Percentiles rank a stretch among this genome's conserved stretches.
These are phyloP conservation scores for Oryzias sinensis DNA, from an alignment of 2,797 vertebrate genomes.

Conservation along the genomic window DNA sequence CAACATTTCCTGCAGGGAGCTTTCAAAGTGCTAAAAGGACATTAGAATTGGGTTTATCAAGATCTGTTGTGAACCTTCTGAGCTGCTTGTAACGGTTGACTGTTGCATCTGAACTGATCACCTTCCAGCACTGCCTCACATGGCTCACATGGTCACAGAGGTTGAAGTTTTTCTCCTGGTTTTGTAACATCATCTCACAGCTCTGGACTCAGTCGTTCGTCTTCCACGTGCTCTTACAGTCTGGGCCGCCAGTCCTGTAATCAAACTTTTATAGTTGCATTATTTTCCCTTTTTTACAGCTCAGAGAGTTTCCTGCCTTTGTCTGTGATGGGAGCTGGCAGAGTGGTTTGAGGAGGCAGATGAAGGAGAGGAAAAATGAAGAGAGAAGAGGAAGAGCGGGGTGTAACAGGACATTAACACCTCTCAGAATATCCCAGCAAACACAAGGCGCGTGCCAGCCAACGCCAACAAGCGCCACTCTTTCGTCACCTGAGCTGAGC, in stretches of 20 bases:
- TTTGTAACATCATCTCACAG: slow-evolving; percentile 1
- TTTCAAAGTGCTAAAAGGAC: no score
- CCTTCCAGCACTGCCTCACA: neutral
- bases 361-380: slow-evolving; percentile 7
- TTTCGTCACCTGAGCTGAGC: slow-evolving; percentile 17
- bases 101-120: neutral
- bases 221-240: slow-evolving; percentile 10
- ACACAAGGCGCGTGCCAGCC: slow-evolving; percentile 37
- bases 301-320: slow-evolving; percentile 4
- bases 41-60: no score
- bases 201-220: slow-evolving; percentile 3
- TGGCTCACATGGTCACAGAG: neutral
- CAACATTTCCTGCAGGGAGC: no score
- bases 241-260: slow-evolving; percentile 31
- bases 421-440: slow-evolving; percentile 42
- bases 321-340: slow-evolving; percentile 30
- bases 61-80: no score
- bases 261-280: slow-evolving; percentile 33
- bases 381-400: slow-evolving; percentile 7
- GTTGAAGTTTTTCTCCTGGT: neutral
- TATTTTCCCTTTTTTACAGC: slow-evolving; percentile 18
- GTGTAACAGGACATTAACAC: slow-evolving; percentile 45
- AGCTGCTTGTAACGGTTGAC: neutral
- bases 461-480: slow-evolving; percentile 5
- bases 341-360: neutral